Evolutionary conservation across 2,113 vertebrate species (phyloP).

Genomic region (Apodemus sylvaticus): DNA sequence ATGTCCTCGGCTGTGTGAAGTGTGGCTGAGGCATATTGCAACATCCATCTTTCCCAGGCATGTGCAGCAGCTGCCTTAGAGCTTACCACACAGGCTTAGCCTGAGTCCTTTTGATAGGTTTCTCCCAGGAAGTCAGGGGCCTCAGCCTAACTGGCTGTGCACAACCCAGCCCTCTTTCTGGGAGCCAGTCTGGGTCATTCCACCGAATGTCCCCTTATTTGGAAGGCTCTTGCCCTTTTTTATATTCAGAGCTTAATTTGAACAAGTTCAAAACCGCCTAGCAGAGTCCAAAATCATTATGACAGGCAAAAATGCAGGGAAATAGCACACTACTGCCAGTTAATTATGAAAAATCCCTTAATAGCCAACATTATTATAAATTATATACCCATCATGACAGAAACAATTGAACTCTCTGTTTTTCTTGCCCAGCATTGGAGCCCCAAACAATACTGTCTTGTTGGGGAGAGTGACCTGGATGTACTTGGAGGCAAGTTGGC

Average conservation of each 20-base stretch:
- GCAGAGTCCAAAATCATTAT: conserved; percentile 76
- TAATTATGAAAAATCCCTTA: conserved; percentile 85
- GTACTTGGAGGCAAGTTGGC: conserved; percentile 16
- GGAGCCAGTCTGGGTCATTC: neutral
- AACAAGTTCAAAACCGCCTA: conserved; percentile 82
- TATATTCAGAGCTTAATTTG: conserved; percentile 76
- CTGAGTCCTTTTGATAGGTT: neutral
- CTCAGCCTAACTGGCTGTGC: neutral
- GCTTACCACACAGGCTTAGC: neutral
- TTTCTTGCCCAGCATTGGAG: conserved; percentile 57
- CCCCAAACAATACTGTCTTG: conserved; percentile 78
- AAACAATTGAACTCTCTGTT: conserved; percentile 82
- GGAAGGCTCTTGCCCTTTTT: conserved; percentile 56
- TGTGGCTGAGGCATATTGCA: neutral
- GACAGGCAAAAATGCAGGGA: conserved; percentile 43
- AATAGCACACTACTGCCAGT: conserved; percentile 75
- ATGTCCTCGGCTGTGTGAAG: neutral
- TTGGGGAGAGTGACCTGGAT: conserved; percentile 68
- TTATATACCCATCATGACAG: conserved; percentile 73
- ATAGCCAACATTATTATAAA: conserved; percentile 84
- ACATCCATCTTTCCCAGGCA: neutral
- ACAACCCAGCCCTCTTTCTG: neutral
- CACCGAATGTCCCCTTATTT: conserved; percentile 1
- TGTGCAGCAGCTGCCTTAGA: neutral
- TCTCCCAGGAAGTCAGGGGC: neutral